Conservation (phyloP, 2,113 vertebrate genomes). For the Brienomyrus brachyistius region DNA sequence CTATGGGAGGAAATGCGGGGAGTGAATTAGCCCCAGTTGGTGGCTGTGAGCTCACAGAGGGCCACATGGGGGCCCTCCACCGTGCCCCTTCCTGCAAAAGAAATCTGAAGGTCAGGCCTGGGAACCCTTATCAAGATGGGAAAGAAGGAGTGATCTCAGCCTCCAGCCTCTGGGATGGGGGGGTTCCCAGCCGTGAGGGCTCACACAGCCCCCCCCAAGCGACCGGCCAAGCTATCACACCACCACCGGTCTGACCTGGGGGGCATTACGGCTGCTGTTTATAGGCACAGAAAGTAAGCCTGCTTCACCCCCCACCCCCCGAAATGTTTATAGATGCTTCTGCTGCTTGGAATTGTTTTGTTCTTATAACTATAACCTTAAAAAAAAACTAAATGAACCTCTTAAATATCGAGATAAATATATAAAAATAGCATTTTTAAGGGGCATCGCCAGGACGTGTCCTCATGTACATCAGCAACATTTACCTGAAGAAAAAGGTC, state of each 20-base stretch:
- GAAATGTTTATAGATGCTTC: background rate
- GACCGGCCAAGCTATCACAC: background rate
- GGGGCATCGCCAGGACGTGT: background rate
- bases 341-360: background rate
- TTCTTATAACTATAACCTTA: background rate
- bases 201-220: background rate
- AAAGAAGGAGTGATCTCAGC: slow-evolving; percentile 60
- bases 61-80: slow-evolving; percentile 21
- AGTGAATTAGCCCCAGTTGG: slow-evolving; percentile 30
- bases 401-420: background rate
- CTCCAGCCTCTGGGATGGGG: slow-evolving; percentile 38
- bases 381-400: background rate
- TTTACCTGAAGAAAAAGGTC: background rate
- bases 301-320: no score
- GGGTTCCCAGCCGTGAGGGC: slow-evolving; percentile 10
- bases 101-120: slow-evolving; percentile 36
- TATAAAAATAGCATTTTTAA: background rate
- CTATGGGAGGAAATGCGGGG: slow-evolving; percentile 34
- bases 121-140: slow-evolving; percentile 46
- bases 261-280: background rate
- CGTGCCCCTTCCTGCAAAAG: slow-evolving; percentile 53
- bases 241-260: background rate
- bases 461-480: background rate
- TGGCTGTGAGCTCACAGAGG: slow-evolving; percentile 29
- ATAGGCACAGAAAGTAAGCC: background rate